Evolutionary conservation across 2,113 vertebrate genomes (phyloP).

Genomic region (Rynchops niger): DNA sequence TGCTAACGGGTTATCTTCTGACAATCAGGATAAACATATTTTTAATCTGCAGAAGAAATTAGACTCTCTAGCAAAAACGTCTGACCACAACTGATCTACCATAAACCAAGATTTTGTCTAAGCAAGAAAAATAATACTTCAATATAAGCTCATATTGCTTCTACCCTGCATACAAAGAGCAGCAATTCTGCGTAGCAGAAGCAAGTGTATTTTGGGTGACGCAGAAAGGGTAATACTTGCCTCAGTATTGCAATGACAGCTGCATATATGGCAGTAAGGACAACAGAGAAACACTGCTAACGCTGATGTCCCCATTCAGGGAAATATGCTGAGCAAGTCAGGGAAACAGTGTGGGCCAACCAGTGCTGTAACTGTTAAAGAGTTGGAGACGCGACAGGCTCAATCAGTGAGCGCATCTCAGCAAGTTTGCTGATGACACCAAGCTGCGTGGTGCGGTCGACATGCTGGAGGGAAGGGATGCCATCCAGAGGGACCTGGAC

Average conservation of each 20-base stretch:
- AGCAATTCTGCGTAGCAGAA: neutral
- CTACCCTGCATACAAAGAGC: neutral
- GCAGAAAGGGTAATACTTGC: neutral
- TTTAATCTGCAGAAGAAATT: neutral
- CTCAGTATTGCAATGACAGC: neutral
- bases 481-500: neutral
- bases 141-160: neutral
- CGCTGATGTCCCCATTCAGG: neutral
- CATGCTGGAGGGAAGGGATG: neutral
- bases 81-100: neutral
- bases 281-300: neutral
- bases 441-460: neutral
- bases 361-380: neutral
- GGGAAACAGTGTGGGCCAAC: neutral
- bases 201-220: neutral
- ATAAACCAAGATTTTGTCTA: neutral
- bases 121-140: neutral
- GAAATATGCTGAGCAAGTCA: neutral
- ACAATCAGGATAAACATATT: neutral
- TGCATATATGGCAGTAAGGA: neutral
- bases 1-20: neutral
- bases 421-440: neutral
- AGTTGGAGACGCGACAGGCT: neutral
- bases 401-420: neutral
- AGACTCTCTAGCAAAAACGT: neutral